phyloP scores from a whole-genome alignment of 2,888 invertebrate genomes.

The Drosophila quinaria region DNA sequence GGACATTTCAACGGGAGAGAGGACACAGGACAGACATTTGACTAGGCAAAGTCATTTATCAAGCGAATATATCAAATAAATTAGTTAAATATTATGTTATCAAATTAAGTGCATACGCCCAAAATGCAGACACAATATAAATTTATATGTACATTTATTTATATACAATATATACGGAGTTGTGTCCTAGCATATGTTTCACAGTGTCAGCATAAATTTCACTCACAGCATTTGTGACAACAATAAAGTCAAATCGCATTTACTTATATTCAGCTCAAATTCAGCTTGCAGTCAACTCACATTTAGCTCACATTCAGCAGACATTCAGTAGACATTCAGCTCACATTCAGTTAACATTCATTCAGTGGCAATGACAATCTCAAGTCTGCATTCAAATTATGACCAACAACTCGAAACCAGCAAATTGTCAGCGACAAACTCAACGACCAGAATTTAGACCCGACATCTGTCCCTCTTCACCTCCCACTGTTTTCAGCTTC shows the following conservation, averaged over 20 bases:
- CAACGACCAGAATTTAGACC: conserved; percentile 21
- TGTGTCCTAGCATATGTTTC: conserved; percentile 21
- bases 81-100: conserved; percentile 76
- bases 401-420: conserved; percentile 39
- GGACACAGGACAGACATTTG: conserved; percentile 12
- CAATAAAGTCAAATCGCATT: conserved; percentile 52
- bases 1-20: neutral
- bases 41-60: conserved; percentile 60
- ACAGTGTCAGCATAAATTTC: conserved; percentile 68
- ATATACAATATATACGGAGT: neutral
- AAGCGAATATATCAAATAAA: conserved; percentile 67
- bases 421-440: conserved; percentile 66
- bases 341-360: conserved; percentile 14
- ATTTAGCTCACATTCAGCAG: conserved; percentile 3
- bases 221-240: conserved; percentile 65
- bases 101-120: conserved; percentile 61
- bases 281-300: neutral
- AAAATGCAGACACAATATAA: conserved; percentile 3
- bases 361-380: conserved; percentile 47
- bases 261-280: conserved; percentile 4
- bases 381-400: conserved; percentile 62
- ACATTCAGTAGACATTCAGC: conserved; percentile 13
- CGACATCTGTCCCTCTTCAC: neutral
- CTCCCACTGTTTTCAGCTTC: neutral
- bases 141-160: neutral